A percentile compares a stretch with the other conserved stretches of the same genome.
Conservation (phyloP, 1,140 invertebrate species). For the Drosophila takahashii region DNA sequence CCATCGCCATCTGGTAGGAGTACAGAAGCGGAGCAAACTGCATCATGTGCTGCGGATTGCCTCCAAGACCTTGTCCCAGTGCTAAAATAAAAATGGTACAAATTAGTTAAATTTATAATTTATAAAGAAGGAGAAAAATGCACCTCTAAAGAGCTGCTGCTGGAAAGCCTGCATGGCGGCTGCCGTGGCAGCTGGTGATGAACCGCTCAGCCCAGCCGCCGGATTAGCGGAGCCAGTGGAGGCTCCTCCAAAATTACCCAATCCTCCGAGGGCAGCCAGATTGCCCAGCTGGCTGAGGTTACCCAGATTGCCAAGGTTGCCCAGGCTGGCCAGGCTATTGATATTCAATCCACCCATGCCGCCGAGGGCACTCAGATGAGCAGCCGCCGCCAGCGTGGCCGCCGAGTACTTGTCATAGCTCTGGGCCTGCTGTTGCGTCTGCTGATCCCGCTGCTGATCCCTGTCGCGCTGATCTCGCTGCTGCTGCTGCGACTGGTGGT, state of each 20-base stretch:
- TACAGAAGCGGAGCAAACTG: constrained; percentile 94
- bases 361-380: constrained; percentile 78
- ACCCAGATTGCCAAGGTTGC: constrained; percentile 64
- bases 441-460: constrained; percentile 81
- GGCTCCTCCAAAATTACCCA: constrained; percentile 81
- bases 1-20: constrained; percentile 94
- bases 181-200: constrained; percentile 87
- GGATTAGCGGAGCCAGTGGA: constrained; percentile 86
- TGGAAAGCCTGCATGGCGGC: constrained; percentile 93
- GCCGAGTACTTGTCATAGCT: constrained; percentile 85
- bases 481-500: constrained; percentile 77
- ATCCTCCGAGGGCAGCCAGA: constrained; percentile 73
- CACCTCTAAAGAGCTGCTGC: constrained; percentile 91
- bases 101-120: not conserved
- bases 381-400: constrained; percentile 84
- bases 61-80: constrained; percentile 74
- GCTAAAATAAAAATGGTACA: constrained; percentile 34
- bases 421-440: constrained; percentile 75
- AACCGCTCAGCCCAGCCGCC: constrained; percentile 70
- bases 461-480: constrained; percentile 84
- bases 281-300: constrained; percentile 83
- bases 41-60: constrained; percentile 91
- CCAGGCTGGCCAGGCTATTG: constrained; percentile 70
- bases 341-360: constrained; percentile 78
- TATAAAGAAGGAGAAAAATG: constrained; percentile 8